Percentiles rank a stretch among this genome's conserved stretches.
phyloP scores from a whole-genome alignment of 2,797 vertebrate species.

The Fundulus diaphanus region DNA sequence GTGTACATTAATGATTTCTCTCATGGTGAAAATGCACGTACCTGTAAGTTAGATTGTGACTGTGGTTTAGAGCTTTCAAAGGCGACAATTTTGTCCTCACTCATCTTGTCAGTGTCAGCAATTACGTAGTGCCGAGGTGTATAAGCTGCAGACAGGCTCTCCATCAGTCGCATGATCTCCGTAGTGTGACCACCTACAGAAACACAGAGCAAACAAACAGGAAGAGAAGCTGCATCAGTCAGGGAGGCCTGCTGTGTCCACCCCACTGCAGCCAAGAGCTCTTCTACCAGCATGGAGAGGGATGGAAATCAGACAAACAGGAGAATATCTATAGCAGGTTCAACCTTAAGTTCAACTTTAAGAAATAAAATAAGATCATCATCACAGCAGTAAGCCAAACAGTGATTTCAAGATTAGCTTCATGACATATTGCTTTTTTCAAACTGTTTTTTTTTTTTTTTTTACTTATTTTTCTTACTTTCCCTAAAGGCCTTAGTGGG shows the following conservation, averaged over 20 bases:
- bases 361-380: too few species aligned
- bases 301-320: too few species aligned
- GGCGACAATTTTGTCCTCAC: constrained; percentile 87
- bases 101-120: constrained; percentile 92
- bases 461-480: too few species aligned
- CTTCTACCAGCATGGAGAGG: too few species aligned
- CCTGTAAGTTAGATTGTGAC: constrained; percentile 66
- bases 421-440: too few species aligned
- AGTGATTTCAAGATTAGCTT: too few species aligned
- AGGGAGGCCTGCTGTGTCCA: too few species aligned
- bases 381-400: too few species aligned
- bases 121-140: constrained; percentile 89
- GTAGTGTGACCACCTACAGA: constrained; percentile 91
- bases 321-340: too few species aligned
- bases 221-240: neutral
- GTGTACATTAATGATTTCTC: too few species aligned
- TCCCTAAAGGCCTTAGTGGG: neutral
- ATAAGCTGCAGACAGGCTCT: constrained; percentile 83
- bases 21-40: constrained; percentile 46
- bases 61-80: constrained; percentile 80
- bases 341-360: too few species aligned
- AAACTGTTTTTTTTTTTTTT: neutral
- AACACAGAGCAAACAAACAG: constrained; percentile 6
- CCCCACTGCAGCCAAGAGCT: too few species aligned
- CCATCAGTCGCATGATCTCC: constrained; percentile 90